phyloP scores from a whole-genome alignment of 2,888 invertebrate species.

The Agrypnus murinus region DNA sequence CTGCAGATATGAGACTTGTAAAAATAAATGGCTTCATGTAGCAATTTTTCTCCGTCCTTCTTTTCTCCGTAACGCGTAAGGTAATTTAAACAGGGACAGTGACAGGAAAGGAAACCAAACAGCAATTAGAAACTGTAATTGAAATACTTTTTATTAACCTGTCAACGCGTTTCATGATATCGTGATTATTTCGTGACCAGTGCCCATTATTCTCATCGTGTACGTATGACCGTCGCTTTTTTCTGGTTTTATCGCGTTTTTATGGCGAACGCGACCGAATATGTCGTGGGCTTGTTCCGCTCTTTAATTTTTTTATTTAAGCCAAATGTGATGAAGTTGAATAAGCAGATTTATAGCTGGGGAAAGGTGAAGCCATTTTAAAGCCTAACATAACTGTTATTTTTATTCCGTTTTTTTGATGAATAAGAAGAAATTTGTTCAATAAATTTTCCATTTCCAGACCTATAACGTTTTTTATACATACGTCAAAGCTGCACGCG shows the following conservation, averaged over 20 bases:
- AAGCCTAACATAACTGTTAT: too few species aligned
- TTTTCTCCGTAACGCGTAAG: not conserved
- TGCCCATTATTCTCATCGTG: constrained; percentile 36
- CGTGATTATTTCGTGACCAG: constrained; percentile 40
- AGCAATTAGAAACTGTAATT: constrained; percentile 34
- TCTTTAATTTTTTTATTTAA: not conserved
- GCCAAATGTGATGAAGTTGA: constrained; percentile 23
- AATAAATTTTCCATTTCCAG: too few species aligned
- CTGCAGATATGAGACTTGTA: constrained; percentile 6
- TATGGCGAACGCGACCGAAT: constrained; percentile 35
- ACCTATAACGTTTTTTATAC: too few species aligned
- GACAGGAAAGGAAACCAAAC: constrained; percentile 2
- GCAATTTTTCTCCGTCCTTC: not conserved
- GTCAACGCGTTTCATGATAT: constrained; percentile 38
- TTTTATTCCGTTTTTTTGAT: too few species aligned
- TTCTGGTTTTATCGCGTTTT: constrained; percentile 37
- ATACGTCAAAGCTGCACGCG: too few species aligned
- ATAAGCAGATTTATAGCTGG: constrained; percentile 26
- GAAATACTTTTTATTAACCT: constrained; percentile 39
- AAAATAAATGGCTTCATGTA: constrained; percentile 13
- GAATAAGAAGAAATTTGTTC: too few species aligned
- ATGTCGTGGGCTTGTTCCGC: constrained; percentile 16
- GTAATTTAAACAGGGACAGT: not conserved
- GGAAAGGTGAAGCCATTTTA: too few species aligned
- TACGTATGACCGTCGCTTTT: constrained; percentile 24